phyloP scores from a whole-genome alignment of 2,113 vertebrate genomes.

The Misgurnus anguillicaudatus region DNA sequence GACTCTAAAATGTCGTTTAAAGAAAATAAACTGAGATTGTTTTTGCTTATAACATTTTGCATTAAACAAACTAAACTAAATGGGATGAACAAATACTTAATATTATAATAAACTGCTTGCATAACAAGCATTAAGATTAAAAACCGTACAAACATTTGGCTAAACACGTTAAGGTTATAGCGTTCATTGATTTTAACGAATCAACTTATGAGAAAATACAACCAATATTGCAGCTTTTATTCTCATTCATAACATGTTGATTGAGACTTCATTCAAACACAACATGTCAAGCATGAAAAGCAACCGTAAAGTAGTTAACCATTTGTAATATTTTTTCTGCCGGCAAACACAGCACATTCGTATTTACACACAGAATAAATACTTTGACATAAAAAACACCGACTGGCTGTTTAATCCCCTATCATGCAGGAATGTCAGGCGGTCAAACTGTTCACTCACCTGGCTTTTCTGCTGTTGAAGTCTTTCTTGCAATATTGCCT shows the following conservation, averaged over 20 bases:
- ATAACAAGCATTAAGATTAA: too few relatives aligned
- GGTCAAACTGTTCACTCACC: slow-evolving; percentile 47
- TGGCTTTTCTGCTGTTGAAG: slow-evolving; percentile 69
- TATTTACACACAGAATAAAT: neutral
- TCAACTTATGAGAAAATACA: too few relatives aligned
- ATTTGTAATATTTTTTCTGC: neutral
- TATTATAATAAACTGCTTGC: too few relatives aligned
- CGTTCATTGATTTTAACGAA: too few relatives aligned
- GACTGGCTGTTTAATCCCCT: neutral
- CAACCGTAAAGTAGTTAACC: neutral
- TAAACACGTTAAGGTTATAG: too few relatives aligned
- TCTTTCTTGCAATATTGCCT: slow-evolving; percentile 74
- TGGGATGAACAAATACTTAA: neutral
- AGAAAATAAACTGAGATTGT: neutral
- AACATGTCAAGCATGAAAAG: slow-evolving; percentile 1
- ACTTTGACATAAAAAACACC: neutral
- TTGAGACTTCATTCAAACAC: slow-evolving; percentile 25
- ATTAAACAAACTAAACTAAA: neutral
- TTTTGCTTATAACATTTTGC: neutral
- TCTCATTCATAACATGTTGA: neutral
- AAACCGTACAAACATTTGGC: too few relatives aligned
- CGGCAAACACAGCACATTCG: neutral
- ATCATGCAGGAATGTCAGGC: slow-evolving; percentile 13
- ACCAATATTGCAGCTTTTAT: too few relatives aligned
- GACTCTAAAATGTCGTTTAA: neutral